Base-by-base conservation (phyloP, 2,797 vertebrate genomes). In the Pogonophryne albipinna region DNA sequence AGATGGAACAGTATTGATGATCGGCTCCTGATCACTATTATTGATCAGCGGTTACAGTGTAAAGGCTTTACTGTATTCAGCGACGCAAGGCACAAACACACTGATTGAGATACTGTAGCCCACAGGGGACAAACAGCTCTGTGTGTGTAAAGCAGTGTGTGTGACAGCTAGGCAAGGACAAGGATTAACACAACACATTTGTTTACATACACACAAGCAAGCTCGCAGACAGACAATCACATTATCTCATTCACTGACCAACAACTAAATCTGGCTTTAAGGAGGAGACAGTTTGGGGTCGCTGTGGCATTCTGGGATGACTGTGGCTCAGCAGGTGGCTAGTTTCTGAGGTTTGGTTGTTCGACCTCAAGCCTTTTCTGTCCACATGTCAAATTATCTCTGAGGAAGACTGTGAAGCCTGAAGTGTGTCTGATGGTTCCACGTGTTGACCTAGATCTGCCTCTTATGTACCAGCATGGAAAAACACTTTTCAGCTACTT, bases 11-110 rank as follows among this genome's bases (percentile, higher is more conserved):
- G 45, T 85, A 91, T 93, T 87, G 91, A 90, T 87, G 66, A 78
- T 62, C n/a, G 16, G 66, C 51, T 59, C 66, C 47, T 74, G 85
- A 93, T 93, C 84, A 62, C 65, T 81, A 78, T 47, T 91, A 93
- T 93, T 90, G 92, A 94, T 94, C 74, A 44, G 85, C 71, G 79
- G 63, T 88, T 93, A 93, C 92, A 93, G 91, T 92, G 88, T 66
- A 76, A 46, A 67, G 73, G 76, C 84, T 86, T 91, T 64, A 93
- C 92, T 84, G 91, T 92, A 93, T 89, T 81, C 82, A 85, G 72
- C 70, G n/a, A 50, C 6, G 85, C 76, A 53, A 41, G 70, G 47
- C 71, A 77, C 76, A 71, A 82, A 80, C 85, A 82, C 69, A 71
- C 74, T 13, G 42, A 41, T 70, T 62, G 71, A 79, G 78, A 62